Evolutionary conservation across 1,140 invertebrate species (phyloP), one percentile per base, ranked within the genome.

Genomic region (Holcopasites calliopsidis): DNA sequence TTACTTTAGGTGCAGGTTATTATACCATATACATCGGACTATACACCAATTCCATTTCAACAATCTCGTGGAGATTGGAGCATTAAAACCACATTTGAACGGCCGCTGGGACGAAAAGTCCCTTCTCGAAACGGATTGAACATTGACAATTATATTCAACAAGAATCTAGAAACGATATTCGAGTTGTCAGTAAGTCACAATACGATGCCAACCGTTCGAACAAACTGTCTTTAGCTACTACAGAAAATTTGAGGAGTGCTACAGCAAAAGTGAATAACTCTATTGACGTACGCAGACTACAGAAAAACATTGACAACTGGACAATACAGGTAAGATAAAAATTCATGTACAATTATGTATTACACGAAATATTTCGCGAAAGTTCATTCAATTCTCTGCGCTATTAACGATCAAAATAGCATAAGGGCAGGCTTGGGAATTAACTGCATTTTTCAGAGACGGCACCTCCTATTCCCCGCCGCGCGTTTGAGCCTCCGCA

Each of bases 291-390:
- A 21, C 93, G 94, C 31, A 94, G 94, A 84, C 87, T 96, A 57
- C 95, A 96, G 86, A 95, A 96, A 82, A 96, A 96, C 79, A 97
- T 97, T 47, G 96, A 97, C 84, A 95, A 95, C 42, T 97, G 96
- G 96, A 96, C 95, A 1, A 95, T 95, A 80, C 95, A 96, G 92
- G 95, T 95, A 88, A 95, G 38, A 52, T 26, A 26, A 5, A 23
- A 11, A 13, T 52, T 13, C 10, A n/a, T 47, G 11, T n/a, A 47
- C 16, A 47, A 8, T 47, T 5, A 18, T 47, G 38, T 47, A 18
- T 47, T n/a, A 47, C 6, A n/a, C n/a, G n/a, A n/a, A n/a, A n/a
- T n/a, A n/a, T n/a, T n/a, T n/a, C n/a, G n/a, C n/a, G n/a, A n/a
- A n/a, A n/a, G n/a, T n/a, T n/a, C n/a, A n/a, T n/a, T n/a, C n/a